phyloP scores from a whole-genome alignment of 1,140 invertebrate genomes.

The Brachionus sp. region DNA sequence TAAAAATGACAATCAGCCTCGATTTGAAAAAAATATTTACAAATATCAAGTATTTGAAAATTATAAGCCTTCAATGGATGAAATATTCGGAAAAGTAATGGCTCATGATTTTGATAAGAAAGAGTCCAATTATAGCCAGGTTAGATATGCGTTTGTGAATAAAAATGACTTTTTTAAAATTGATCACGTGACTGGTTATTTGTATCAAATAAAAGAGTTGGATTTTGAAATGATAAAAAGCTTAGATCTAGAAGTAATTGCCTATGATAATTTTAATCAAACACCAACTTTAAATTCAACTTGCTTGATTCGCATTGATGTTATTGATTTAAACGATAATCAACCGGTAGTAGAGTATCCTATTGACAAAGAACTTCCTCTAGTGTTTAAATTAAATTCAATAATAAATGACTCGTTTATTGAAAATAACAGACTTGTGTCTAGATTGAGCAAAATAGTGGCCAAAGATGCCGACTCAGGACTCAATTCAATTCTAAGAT shows the following conservation, averaged over 20 bases:
- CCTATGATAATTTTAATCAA: slow-evolving; percentile 41
- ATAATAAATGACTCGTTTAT: neutral
- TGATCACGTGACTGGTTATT: neutral
- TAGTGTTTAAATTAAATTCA: neutral
- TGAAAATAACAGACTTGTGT: neutral
- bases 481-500: slow-evolving; percentile 1
- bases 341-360: neutral
- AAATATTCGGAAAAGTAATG: neutral
- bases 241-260: neutral
- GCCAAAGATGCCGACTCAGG: slow-evolving; percentile 14
- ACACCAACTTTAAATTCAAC: slow-evolving; percentile 40
- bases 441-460: neutral
- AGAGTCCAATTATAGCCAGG: neutral
- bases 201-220: slow-evolving; percentile 19
- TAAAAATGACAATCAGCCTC: slow-evolving; percentile 36
- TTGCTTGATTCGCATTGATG: slow-evolving; percentile 14
- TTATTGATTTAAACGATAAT: slow-evolving; percentile 33
- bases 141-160: neutral
- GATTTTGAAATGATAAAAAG: slow-evolving; percentile 1
- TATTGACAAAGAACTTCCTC: neutral
- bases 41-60: slow-evolving; percentile 40
- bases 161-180: slow-evolving; percentile 33
- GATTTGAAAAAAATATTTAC: slow-evolving; percentile 30
- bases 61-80: neutral
- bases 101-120: slow-evolving; percentile 25